These are phyloP conservation scores for Dryobotodes eremita DNA, from an alignment of 2,888 invertebrate species.

Conservation along the genomic window DNA sequence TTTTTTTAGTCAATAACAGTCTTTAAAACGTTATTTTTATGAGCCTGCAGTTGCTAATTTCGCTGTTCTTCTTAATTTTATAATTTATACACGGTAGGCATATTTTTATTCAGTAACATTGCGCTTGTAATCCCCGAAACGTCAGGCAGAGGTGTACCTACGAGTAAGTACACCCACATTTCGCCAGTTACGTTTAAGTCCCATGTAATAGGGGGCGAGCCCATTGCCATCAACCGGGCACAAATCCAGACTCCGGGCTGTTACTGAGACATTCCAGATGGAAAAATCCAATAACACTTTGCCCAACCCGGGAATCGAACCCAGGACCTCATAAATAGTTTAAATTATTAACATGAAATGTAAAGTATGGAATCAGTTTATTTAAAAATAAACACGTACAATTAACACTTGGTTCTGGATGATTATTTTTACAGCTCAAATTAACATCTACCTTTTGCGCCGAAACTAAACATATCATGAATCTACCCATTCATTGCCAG, in stretches of 20 bases:
- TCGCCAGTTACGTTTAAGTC: too few species aligned
- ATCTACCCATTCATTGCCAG: slow-evolving; percentile 50
- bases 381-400: background rate
- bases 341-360: background rate
- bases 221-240: too few species aligned
- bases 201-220: too few species aligned
- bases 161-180: background rate
- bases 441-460: slow-evolving; percentile 34
- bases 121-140: too few species aligned
- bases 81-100: background rate
- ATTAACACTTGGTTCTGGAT: background rate
- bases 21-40: background rate
- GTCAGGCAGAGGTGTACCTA: too few species aligned
- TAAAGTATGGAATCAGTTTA: background rate
- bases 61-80: background rate
- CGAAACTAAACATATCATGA: slow-evolving; percentile 30
- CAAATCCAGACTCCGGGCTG: too few species aligned
- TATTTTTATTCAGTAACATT: background rate
- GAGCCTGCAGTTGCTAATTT: background rate
- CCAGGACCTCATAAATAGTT: background rate
- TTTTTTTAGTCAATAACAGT: slow-evolving; percentile 26
- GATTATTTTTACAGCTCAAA: slow-evolving; percentile 38
- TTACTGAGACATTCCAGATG: too few species aligned
- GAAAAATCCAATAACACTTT: too few species aligned
- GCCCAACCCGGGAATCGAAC: background rate